Base-by-base conservation (phyloP, 23 tunicate species). In the Halocynthia roretzi region DNA sequence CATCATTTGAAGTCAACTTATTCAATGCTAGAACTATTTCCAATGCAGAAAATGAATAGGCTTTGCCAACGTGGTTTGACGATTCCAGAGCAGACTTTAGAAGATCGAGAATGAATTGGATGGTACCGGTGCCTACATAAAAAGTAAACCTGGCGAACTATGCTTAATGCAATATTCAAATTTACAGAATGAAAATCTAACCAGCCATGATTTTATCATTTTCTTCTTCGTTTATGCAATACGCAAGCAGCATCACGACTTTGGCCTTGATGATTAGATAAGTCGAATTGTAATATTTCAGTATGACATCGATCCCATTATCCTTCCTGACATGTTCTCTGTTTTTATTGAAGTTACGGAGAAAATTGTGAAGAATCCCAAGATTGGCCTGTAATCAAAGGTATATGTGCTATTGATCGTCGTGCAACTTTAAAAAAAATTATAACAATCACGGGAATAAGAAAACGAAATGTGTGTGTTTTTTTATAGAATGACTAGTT, bases 161-260 rank as follows among this genome's bases (percentile, higher is more conserved):
- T 68, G 72, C 14, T 19, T 23, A 68, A 68, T 15, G 5, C 14
- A 71, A 50, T 12, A 8, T 56, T 50, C 6, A 74, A 51, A 50
- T 31, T 31, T 31, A 31, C 44, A 31, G 44, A 31, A 31, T 31
- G 44, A 31, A 31, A 4, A 31, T 10, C 69, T 48, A 8, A 87
- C 94, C 94, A 66, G 94, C 73, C 77, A 80, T 81, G 9, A 87
- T 71, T 52, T 80, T 83, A 7, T 77, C 78, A 61, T 78, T 87
- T 67, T 87, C 94, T 50, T 87, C 87, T 54, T 87, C 94, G 61
- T 87, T 79, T 40, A 87, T 71, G 58, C 94, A 87, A 58, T 77
- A 87, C 50, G 94, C 80, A 14, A 87, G 77, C 20, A 87, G 44
- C 12, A 87, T 76, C 81, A 87, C 67, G 10, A 84, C 84, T 50